Percentiles rank a stretch among this genome's conserved stretches.
Conservation (phyloP, 2,888 invertebrate species). For the Melitaea athalia region DNA sequence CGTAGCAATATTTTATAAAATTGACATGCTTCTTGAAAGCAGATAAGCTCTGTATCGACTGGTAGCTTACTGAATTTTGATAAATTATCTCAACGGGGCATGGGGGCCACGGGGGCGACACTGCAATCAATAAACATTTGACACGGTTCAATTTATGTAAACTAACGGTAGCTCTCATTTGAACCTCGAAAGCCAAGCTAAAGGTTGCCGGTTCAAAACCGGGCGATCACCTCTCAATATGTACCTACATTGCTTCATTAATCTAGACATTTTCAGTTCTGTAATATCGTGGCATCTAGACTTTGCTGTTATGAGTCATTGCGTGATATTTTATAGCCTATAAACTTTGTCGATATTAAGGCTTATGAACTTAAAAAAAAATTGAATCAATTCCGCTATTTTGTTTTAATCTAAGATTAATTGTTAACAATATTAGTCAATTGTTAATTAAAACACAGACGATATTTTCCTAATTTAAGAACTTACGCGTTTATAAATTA, state of each 20-base stretch:
- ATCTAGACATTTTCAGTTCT: too few relatives aligned
- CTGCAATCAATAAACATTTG: conserved; percentile 6
- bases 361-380: too few relatives aligned
- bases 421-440: too few relatives aligned
- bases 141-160: conserved; percentile 5
- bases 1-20: too few relatives aligned
- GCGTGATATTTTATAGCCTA: too few relatives aligned
- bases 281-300: background rate
- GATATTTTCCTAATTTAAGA: too few relatives aligned
- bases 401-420: too few relatives aligned
- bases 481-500: too few relatives aligned
- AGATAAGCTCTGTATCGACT: background rate
- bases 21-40: background rate
- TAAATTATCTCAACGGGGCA: conserved; percentile 4
- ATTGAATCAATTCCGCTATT: too few relatives aligned
- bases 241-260: background rate
- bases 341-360: too few relatives aligned
- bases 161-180: background rate
- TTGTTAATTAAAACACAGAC: too few relatives aligned
- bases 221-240: background rate
- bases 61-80: background rate
- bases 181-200: background rate
- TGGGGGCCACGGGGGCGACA: conserved; percentile 16
- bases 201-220: conserved; percentile 1
- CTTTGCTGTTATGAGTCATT: background rate